These are phyloP conservation scores for Atta colombica DNA, from an alignment of 1,140 invertebrate genomes.

Conservation along the genomic window DNA sequence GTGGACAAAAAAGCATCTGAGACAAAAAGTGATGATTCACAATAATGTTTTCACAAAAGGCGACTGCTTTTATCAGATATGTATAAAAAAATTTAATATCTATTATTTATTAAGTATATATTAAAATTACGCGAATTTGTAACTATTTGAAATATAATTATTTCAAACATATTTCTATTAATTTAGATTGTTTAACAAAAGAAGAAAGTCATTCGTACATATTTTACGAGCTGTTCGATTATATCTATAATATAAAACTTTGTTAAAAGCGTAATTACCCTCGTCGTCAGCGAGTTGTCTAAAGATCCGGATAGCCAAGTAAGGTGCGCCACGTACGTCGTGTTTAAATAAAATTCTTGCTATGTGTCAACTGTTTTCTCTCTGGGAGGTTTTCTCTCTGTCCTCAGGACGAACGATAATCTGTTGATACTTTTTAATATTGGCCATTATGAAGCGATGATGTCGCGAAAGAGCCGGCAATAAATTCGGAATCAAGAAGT, in stretches of 20 bases:
- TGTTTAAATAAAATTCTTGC: too few species aligned
- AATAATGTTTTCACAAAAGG: slow-evolving; percentile 95
- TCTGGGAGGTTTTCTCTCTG: too few species aligned
- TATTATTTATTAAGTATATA: background rate
- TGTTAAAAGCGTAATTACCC: background rate
- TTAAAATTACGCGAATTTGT: background rate
- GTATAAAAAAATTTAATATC: slow-evolving; percentile 37
- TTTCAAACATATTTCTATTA: background rate
- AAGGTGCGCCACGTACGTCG: too few species aligned
- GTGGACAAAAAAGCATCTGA: slow-evolving; percentile 96
- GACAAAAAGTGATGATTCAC: slow-evolving; percentile 93
- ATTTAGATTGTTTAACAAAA: background rate
- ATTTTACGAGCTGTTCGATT: background rate
- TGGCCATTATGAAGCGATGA: too few species aligned
- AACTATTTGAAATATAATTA: background rate
- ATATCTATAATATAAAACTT: background rate
- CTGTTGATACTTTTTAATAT: too few species aligned
- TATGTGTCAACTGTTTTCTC: too few species aligned
- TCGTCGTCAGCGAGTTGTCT: too few species aligned
- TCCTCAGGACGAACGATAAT: too few species aligned
- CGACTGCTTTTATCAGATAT: slow-evolving; percentile 96
- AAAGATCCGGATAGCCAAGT: too few species aligned
- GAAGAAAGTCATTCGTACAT: slow-evolving; percentile 4
- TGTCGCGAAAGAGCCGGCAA: too few species aligned
- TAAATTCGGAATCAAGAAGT: too few species aligned